Base-by-base conservation (phyloP, 2,797 vertebrate species). In the Heteromormyrus szaboi region DNA sequence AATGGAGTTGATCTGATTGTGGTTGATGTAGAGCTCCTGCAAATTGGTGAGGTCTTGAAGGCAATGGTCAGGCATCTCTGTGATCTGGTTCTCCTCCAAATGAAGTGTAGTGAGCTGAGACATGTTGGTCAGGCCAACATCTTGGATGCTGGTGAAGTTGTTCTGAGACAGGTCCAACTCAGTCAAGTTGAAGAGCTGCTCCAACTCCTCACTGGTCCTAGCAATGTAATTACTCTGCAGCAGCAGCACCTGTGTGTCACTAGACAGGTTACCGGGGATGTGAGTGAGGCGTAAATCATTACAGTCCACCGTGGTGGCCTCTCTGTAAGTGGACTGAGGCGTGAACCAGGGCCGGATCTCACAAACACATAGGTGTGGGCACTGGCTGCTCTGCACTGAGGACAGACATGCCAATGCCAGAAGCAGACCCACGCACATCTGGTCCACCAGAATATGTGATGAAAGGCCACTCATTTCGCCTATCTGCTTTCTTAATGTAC, bases 341-440 rank as follows among this genome's bases (percentile, higher is more conserved):
- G 98, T 99, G 92, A 99, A 99, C 98, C 98, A 99, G 11, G 98
- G 98, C 29, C 98, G 95, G 91, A 99, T 97, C 92, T 99, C 98
- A 54, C 98, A 99, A 0, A 99, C 98, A 54, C 98, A 99, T 29
- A 99, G 95, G 91, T 98, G 95, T 48, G 96, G 97, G 88, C 96
- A 96, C 92, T 96, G 94, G 0, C 89, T 95, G 76, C 92, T 96
- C 91, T 91, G 93, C 17, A 91, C 85, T 92, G 93, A 94, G 89
- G 94, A 94, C 84, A 95, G 93, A 0, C 93, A 90, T 86, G 95
- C 90, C 48, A 94, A 94, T 89, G 91, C 92, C 91, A 95, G 86
- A 85, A 97, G 87, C 89, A 97, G 88, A 90, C 95, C 96, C 86
- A 96, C 89, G 90, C 94, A 92, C 93, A 97, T 22, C 88, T 92